phyloP scores from a whole-genome alignment of 2,113 vertebrate species.

The Clinocottus analis region DNA sequence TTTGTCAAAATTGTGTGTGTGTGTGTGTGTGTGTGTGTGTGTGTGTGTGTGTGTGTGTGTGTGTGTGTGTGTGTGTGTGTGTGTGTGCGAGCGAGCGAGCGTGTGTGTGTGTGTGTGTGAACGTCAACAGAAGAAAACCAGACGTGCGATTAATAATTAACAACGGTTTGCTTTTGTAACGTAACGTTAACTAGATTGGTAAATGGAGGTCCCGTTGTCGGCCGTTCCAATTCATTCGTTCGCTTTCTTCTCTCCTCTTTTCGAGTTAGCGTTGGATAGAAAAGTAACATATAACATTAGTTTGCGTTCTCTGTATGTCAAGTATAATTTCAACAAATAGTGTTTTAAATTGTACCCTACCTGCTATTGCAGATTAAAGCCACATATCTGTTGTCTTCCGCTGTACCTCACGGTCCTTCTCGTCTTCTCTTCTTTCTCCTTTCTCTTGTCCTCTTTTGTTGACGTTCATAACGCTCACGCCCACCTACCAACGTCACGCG shows the following conservation, averaged over 20 bases:
- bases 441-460: constrained; percentile 73
- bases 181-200: too few species aligned
- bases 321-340: not conserved
- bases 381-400: constrained; percentile 55
- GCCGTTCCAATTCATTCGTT: not conserved
- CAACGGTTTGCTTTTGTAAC: too few species aligned
- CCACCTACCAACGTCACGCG: constrained; percentile 5
- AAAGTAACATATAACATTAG: not conserved
- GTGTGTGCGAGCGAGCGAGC: too few species aligned
- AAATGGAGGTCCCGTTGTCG: not conserved
- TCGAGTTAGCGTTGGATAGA: not conserved
- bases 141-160: too few species aligned
- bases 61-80: too few species aligned
- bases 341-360: constrained; percentile 29
- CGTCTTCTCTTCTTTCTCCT: constrained; percentile 21
- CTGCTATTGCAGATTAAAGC: constrained; percentile 62
- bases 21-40: too few species aligned
- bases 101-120: too few species aligned
- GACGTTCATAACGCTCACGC: constrained; percentile 67
- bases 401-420: constrained; percentile 12
- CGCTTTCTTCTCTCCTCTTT: not conserved
- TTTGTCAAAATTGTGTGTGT: not conserved
- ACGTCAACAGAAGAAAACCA: too few species aligned
- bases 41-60: too few species aligned
- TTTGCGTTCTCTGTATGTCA: not conserved